These are phyloP conservation scores for Psittacara wagleri DNA, from an alignment of 2,113 vertebrate genomes.

Conservation along the genomic window DNA sequence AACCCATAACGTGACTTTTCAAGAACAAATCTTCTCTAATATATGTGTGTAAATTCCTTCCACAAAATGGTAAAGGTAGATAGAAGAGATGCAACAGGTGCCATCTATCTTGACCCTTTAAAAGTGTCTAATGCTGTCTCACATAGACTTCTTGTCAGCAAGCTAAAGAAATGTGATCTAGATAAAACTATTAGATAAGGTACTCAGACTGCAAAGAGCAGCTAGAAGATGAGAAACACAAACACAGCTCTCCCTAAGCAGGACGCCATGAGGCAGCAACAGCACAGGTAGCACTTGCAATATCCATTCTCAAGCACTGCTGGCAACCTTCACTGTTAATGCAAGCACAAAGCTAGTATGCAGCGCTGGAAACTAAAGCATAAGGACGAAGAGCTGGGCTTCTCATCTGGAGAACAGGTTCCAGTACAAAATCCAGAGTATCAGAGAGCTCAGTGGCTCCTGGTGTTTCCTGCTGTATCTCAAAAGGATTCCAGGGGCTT, in stretches of 20 bases:
- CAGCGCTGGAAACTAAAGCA: neutral
- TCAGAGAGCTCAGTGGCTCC: neutral
- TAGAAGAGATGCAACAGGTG: neutral
- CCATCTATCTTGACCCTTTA: neutral
- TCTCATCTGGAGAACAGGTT: neutral
- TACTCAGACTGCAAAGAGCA: neutral
- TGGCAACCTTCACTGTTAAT: neutral
- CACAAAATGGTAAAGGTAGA: neutral
- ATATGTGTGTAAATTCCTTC: neutral
- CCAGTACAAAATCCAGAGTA: neutral
- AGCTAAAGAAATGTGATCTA: neutral
- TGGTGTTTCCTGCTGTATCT: neutral
- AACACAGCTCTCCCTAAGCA: neutral
- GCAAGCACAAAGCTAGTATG: neutral
- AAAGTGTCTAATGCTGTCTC: neutral
- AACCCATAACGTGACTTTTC: neutral
- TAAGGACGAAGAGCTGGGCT: neutral
- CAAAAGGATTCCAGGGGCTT: neutral
- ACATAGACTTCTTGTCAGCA: neutral
- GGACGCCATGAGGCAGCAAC: neutral
- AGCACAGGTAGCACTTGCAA: neutral
- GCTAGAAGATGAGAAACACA: neutral
- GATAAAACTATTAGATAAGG: neutral
- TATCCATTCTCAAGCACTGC: neutral
- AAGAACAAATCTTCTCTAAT: neutral